Conservation (phyloP, 2,797 vertebrate species). For the Melanotaenia maccullochi region DNA sequence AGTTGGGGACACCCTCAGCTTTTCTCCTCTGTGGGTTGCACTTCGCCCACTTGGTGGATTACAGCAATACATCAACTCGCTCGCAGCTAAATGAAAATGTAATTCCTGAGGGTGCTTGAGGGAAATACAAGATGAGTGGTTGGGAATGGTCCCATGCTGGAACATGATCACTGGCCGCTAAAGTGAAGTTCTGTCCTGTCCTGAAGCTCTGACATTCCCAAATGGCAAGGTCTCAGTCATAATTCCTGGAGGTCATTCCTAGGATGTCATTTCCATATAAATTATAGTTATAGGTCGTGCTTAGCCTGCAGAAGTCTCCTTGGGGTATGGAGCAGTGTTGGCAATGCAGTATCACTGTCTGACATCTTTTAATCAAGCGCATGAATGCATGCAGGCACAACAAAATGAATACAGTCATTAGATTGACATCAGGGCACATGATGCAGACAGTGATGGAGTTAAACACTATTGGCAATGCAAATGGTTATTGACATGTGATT, state of each 20-base stretch:
- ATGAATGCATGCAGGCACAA: conserved; percentile 36
- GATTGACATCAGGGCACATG: conserved; percentile 26
- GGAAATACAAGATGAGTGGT: conserved; percentile 56
- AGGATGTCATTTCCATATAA: conserved; percentile 46
- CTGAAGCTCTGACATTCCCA: conserved; percentile 53
- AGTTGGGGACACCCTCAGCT: conserved; percentile 43
- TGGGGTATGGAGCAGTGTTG: conserved; percentile 29
- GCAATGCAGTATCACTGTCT: conserved; percentile 28
- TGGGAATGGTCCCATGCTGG: conserved; percentile 59
- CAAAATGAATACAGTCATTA: conserved; percentile 41
- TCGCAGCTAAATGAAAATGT: conserved; percentile 71
- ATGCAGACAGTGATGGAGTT: conserved; percentile 39
- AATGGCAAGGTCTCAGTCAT: conserved; percentile 46
- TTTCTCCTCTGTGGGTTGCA: conserved; percentile 38
- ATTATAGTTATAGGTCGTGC: conserved; percentile 38
- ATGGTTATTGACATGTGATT: conserved; percentile 32
- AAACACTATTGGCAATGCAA: conserved; percentile 32
- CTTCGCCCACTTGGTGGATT: conserved; percentile 59
- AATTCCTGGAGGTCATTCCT: conserved; percentile 52
- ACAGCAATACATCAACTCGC: conserved; percentile 66
- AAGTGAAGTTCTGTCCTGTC: conserved; percentile 41
- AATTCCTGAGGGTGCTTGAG: conserved; percentile 61
- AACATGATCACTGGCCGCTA: conserved; percentile 56
- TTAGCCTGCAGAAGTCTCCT: conserved; percentile 27
- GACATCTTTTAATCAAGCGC: conserved; percentile 58